Conservation (phyloP, 1,140 invertebrate genomes). For the Drosophila mayri region DNA sequence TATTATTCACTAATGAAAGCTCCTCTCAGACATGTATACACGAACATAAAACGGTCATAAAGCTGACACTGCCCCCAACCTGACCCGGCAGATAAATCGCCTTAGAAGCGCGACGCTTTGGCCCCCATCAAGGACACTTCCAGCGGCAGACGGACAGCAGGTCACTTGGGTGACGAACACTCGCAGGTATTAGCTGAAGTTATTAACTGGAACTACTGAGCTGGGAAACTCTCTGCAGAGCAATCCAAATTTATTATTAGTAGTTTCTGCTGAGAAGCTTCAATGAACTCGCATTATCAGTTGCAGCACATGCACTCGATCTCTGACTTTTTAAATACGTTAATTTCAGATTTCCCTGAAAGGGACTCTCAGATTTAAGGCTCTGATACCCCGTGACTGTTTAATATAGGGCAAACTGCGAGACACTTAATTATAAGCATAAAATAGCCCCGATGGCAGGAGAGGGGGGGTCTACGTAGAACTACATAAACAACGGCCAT, state of each 20-base stretch:
- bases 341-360: constrained; percentile 6
- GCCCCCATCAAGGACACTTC: constrained; percentile 8
- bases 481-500: constrained; percentile 57
- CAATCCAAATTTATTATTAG: constrained; percentile 1
- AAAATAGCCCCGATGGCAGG: constrained; percentile 36
- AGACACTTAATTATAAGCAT: constrained; percentile 77
- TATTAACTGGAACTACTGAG: not conserved
- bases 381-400: not conserved
- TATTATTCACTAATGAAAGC: constrained; percentile 61
- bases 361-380: constrained; percentile 22
- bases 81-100: constrained; percentile 22
- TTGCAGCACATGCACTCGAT: constrained; percentile 8
- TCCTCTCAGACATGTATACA: constrained; percentile 9
- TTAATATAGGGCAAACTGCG: constrained; percentile 38
- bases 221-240: not conserved
- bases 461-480: constrained; percentile 17
- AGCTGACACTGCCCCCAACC: constrained; percentile 26
- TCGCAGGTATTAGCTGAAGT: constrained; percentile 3
- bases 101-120: constrained; percentile 2
- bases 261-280: not conserved
- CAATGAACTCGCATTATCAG: constrained; percentile 15
- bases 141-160: constrained; percentile 1
- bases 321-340: constrained; percentile 1
- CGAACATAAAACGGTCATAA: constrained; percentile 61
- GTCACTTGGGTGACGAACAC: constrained; percentile 15